These are phyloP conservation scores for Homalodisca vitripennis DNA, from an alignment of 1,140 invertebrate species.

Conservation along the genomic window DNA sequence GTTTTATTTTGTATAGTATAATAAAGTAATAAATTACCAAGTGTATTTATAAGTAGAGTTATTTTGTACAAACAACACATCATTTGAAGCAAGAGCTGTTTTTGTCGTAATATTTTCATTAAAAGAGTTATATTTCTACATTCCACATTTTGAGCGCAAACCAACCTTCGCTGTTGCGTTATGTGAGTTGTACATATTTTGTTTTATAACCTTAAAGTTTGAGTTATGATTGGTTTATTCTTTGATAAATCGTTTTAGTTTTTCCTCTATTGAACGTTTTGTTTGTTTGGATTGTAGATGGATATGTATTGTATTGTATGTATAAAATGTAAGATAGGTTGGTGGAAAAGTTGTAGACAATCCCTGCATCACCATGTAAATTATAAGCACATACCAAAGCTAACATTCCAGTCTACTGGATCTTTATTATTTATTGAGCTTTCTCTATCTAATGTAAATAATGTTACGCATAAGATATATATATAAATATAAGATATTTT, in stretches of 20 bases:
- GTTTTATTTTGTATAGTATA: too few relatives aligned
- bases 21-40: too few relatives aligned
- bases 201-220: constrained; percentile 2
- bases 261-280: too few relatives aligned
- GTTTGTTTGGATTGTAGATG: too few relatives aligned
- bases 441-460: constrained; percentile 26
- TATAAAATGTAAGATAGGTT: constrained; percentile 19
- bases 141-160: not conserved
- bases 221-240: constrained; percentile 15
- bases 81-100: too few relatives aligned
- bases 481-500: constrained; percentile 13
- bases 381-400: constrained; percentile 37
- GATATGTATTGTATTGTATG: not conserved
- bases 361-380: constrained; percentile 21
- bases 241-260: not conserved
- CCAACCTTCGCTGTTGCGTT: not conserved
- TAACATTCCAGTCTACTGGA: constrained; percentile 35
- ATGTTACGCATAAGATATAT: constrained; percentile 17
- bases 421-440: constrained; percentile 26
- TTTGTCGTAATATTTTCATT: too few relatives aligned
- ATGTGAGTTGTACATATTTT: constrained; percentile 4
- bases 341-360: constrained; percentile 16
- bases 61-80: too few relatives aligned
- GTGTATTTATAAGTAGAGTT: too few relatives aligned
- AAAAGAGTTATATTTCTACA: too few relatives aligned